phyloP scores from a whole-genome alignment of 2,888 invertebrate genomes.

The Volucella zonaria region DNA sequence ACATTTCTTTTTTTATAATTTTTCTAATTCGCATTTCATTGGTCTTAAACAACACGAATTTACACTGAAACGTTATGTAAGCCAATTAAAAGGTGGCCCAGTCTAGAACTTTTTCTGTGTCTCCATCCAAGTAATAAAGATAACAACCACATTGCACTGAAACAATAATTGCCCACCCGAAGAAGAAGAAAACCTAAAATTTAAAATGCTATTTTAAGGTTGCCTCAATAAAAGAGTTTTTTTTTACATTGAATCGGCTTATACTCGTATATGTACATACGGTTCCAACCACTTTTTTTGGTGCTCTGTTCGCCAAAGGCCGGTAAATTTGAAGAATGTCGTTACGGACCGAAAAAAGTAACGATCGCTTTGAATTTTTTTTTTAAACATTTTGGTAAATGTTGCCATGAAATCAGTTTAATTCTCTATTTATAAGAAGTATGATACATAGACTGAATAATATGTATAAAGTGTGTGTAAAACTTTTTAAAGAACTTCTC shows the following conservation, averaged over 20 bases:
- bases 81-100: slow-evolving; percentile 53
- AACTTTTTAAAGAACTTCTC: too few relatives aligned
- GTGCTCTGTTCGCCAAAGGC: slow-evolving; percentile 43
- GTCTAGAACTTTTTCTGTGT: slow-evolving; percentile 38
- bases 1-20: slow-evolving; percentile 35
- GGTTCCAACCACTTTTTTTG: slow-evolving; percentile 27
- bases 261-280: slow-evolving; percentile 3
- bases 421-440: too few relatives aligned
- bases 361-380: neutral
- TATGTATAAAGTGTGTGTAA: too few relatives aligned
- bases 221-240: neutral
- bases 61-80: slow-evolving; percentile 40
- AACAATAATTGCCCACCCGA: slow-evolving; percentile 50
- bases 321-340: slow-evolving; percentile 42
- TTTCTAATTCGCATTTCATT: slow-evolving; percentile 38
- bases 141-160: slow-evolving; percentile 57
- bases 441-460: too few relatives aligned
- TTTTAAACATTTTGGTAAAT: slow-evolving; percentile 24
- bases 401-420: too few relatives aligned
- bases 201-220: neutral
- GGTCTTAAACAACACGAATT: slow-evolving; percentile 29
- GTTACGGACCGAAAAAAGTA: slow-evolving; percentile 34
- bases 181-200: slow-evolving; percentile 41
- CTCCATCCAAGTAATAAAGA: slow-evolving; percentile 23
- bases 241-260: slow-evolving; percentile 40